These are phyloP conservation scores for Calycopis cecrops DNA, from an alignment of 1,140 invertebrate species.

Conservation along the genomic window DNA sequence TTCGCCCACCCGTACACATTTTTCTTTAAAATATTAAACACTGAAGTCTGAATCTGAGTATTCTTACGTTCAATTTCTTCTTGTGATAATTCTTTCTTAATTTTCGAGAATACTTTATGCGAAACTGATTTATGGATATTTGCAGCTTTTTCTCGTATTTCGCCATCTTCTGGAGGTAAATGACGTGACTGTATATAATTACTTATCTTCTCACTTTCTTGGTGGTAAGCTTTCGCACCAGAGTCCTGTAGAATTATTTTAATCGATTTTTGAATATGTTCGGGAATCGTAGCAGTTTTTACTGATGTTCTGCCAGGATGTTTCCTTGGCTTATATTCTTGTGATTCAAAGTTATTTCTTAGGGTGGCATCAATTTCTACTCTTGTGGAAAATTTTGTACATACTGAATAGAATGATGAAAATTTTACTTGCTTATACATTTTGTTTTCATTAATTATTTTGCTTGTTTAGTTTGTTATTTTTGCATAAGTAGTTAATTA, in stretches of 20 bases:
- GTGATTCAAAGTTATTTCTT: slow-evolving; percentile 72
- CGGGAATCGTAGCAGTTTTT: slow-evolving; percentile 73
- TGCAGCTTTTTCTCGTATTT: slow-evolving; percentile 67
- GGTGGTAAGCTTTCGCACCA: slow-evolving; percentile 69
- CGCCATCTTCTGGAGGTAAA: slow-evolving; percentile 77
- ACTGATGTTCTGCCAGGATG: slow-evolving; percentile 80
- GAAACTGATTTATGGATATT: slow-evolving; percentile 53
- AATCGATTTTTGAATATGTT: slow-evolving; percentile 76
- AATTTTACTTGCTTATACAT: slow-evolving; percentile 56
- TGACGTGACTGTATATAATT: slow-evolving; percentile 78
- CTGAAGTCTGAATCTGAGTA: slow-evolving; percentile 60
- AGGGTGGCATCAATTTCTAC: slow-evolving; percentile 72
- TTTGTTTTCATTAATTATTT: slow-evolving; percentile 25
- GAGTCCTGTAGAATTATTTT: slow-evolving; percentile 74
- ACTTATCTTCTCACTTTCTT: slow-evolving; percentile 74
- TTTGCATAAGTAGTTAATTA: too few species aligned
- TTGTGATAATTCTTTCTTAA: slow-evolving; percentile 44
- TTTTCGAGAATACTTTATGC: slow-evolving; percentile 46
- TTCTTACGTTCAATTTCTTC: slow-evolving; percentile 41
- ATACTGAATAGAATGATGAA: slow-evolving; percentile 29
- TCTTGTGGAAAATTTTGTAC: slow-evolving; percentile 57
- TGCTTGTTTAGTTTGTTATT: too few species aligned
- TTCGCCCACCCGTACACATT: slow-evolving; percentile 83
- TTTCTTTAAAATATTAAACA: slow-evolving; percentile 72
- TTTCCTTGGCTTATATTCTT: slow-evolving; percentile 78